phyloP scores from a whole-genome alignment of 2,888 invertebrate species.

The Patella caerulea region DNA sequence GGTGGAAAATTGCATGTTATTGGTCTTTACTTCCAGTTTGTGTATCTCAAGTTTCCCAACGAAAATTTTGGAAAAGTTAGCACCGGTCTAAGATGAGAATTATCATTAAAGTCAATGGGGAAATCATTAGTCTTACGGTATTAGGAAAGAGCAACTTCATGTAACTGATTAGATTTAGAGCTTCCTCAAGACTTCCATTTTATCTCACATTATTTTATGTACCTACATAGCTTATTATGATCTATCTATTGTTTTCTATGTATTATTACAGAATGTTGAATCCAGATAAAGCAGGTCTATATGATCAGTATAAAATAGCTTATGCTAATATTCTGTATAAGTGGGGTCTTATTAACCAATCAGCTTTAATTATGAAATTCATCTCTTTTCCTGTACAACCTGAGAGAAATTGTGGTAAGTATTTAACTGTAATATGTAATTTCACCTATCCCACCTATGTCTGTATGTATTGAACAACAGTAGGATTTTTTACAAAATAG shows the following conservation, averaged over 20 bases:
- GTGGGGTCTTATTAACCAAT: constrained; percentile 85
- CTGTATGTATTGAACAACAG: too few relatives aligned
- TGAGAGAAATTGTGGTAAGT: constrained; percentile 8
- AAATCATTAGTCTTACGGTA: too few relatives aligned
- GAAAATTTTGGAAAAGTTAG: too few relatives aligned
- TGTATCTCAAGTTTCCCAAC: too few relatives aligned
- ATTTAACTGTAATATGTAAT: neutral
- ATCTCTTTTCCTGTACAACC: constrained; percentile 16
- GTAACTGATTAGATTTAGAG: too few relatives aligned
- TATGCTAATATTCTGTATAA: constrained; percentile 91
- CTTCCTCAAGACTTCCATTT: neutral
- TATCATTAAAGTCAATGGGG: too few relatives aligned
- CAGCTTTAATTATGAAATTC: constrained; percentile 82
- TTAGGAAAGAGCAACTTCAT: too few relatives aligned
- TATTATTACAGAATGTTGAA: constrained; percentile 70
- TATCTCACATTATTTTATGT: neutral
- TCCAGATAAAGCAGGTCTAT: constrained; percentile 76
- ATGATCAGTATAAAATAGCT: constrained; percentile 87
- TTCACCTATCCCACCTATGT: neutral
- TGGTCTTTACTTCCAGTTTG: too few relatives aligned
- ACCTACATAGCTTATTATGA: neutral
- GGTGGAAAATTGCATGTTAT: too few relatives aligned
- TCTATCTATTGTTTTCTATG: neutral
- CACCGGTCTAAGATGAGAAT: too few relatives aligned
- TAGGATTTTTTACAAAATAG: too few relatives aligned